Evolutionary conservation across 2,888 invertebrate genomes (phyloP).

Genomic region (Acanthosepion pharaonis): DNA sequence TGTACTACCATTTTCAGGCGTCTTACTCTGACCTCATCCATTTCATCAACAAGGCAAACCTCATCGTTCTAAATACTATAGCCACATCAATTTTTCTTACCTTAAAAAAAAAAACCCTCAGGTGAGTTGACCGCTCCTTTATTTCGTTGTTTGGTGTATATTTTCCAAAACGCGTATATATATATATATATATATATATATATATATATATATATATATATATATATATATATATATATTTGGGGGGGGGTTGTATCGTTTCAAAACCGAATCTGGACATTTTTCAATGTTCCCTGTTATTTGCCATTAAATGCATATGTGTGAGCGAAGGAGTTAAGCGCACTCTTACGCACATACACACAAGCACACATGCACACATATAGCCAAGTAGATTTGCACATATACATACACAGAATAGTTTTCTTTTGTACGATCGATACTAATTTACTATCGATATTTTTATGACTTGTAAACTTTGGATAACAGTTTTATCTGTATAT

Average conservation of each 20-base stretch:
- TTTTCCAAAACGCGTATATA: neutral
- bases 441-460: no score
- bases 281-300: no score
- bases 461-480: no score
- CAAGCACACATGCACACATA: no score
- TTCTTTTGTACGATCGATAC: no score
- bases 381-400: no score
- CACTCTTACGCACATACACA: no score
- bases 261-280: neutral
- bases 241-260: neutral
- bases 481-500: no score
- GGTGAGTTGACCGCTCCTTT: slow-evolving; percentile 11
- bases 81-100: slow-evolving; percentile 17
- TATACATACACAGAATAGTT: no score
- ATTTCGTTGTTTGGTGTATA: neutral
- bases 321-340: no score
- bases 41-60: neutral
- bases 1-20: slow-evolving; percentile 33
- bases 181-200: neutral
- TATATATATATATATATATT: neutral
- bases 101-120: neutral
- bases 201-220: neutral
- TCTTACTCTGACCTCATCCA: slow-evolving; percentile 25
- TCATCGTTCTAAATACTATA: neutral
- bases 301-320: no score